A percentile compares a stretch with the other conserved stretches of the same genome.
Conservation (phyloP, 2,113 vertebrate genomes). For the Collichthys lucidus region DNA sequence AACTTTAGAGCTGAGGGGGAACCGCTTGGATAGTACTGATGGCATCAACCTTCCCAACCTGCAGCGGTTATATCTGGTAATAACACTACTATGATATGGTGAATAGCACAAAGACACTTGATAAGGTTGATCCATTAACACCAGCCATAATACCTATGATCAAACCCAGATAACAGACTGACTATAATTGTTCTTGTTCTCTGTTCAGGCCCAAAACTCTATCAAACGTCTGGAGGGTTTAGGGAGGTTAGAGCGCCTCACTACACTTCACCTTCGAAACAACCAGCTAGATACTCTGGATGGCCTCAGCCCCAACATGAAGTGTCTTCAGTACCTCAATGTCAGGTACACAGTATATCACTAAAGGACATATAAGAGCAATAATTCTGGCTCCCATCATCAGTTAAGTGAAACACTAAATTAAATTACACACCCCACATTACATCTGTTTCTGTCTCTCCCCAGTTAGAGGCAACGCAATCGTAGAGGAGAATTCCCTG, state of each 20-base stretch:
- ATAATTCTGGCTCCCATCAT: not conserved
- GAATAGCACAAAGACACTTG: slow-evolving; percentile 21
- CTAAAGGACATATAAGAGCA: not conserved
- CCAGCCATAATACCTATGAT: not conserved
- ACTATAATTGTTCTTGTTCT: not conserved
- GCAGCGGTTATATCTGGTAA: slow-evolving; percentile 90
- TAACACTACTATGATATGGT: slow-evolving; percentile 41
- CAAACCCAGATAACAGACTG: not conserved
- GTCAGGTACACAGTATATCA: slow-evolving; percentile 68
- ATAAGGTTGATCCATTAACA: not conserved
- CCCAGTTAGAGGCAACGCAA: slow-evolving; percentile 77
- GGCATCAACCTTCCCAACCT: slow-evolving; percentile 90
- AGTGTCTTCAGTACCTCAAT: slow-evolving; percentile 91
- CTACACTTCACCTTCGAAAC: slow-evolving; percentile 90
- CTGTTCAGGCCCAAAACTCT: slow-evolving; percentile 88
- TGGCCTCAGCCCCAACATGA: slow-evolving; percentile 89
- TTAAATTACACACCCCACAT: not conserved
- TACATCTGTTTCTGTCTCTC: not conserved
- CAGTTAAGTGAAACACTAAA: not conserved
- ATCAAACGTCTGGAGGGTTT: slow-evolving; percentile 88
- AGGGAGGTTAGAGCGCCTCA: slow-evolving; percentile 84
- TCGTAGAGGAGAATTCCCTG: slow-evolving; percentile 66
- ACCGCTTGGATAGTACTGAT: slow-evolving; percentile 85
- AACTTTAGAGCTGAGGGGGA: slow-evolving; percentile 90
- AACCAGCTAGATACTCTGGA: slow-evolving; percentile 88